phyloP scores from a whole-genome alignment of 2,113 vertebrate genomes.

The Anolis carolinensis region DNA sequence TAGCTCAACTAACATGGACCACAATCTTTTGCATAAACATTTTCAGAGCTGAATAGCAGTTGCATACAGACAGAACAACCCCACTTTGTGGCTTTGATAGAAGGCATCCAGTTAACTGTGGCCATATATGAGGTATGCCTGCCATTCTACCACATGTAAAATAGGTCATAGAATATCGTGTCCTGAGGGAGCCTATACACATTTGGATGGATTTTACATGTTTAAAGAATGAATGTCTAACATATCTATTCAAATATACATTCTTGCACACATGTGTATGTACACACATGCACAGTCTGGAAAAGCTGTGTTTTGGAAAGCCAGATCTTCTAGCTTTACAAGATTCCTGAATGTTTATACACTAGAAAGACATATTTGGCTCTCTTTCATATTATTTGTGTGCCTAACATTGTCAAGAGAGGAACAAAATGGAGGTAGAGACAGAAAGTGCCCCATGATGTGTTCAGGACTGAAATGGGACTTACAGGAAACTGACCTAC shows the following conservation, averaged over 20 bases:
- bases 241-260: background rate
- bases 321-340: background rate
- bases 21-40: background rate
- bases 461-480: background rate
- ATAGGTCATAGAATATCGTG: background rate
- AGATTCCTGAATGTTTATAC: background rate
- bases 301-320: slow-evolving; percentile 9
- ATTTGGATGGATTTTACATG: background rate
- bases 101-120: too few relatives aligned
- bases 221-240: background rate
- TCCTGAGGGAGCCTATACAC: background rate
- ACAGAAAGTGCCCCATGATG: background rate
- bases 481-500: background rate
- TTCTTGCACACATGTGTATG: background rate
- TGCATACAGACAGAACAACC: background rate
- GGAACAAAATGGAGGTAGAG: background rate
- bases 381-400: background rate
- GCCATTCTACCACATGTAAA: background rate
- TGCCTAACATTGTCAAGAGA: background rate
- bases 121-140: background rate
- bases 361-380: background rate
- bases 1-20: background rate
- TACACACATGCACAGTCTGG: background rate
- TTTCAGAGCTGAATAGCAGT: background rate
- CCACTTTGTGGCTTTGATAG: background rate